A percentile compares a stretch with the other conserved stretches of the same genome.
phyloP scores from a whole-genome alignment of 2,888 invertebrate species.

The Pantelozetes paolii region DNA sequence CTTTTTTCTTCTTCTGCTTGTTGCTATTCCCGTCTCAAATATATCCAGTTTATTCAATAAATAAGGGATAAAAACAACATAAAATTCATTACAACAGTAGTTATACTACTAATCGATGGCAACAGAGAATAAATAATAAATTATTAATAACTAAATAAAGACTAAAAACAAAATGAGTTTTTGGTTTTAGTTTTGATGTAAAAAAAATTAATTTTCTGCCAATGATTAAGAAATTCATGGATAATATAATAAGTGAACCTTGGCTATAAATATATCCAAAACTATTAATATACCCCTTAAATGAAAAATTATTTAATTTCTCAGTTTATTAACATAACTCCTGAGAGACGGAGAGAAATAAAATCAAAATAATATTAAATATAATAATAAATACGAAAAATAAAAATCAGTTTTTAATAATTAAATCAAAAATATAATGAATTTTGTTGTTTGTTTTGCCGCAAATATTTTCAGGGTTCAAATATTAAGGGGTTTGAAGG shows the following conservation, averaged over 20 bases:
- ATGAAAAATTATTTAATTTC: not conserved
- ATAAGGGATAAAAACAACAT: not conserved
- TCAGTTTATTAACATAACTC: not conserved
- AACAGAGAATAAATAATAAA: not conserved
- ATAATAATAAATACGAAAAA: too few species aligned
- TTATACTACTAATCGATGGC: not conserved
- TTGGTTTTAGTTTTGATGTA: too few species aligned
- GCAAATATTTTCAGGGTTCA: too few species aligned
- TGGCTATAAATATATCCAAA: not conserved
- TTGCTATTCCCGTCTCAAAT: not conserved
- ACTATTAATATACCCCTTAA: not conserved
- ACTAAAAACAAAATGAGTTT: too few species aligned
- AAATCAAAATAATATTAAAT: not conserved
- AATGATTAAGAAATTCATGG: not conserved
- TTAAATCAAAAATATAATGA: not conserved
- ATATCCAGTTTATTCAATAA: slow-evolving; percentile 6
- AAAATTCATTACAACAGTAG: not conserved
- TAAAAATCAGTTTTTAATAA: too few species aligned
- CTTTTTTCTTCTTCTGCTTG: not conserved
- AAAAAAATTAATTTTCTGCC: not conserved
- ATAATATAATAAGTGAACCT: not conserved
- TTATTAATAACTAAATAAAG: not conserved
- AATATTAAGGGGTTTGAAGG: too few species aligned
- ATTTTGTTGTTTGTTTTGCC: too few species aligned
- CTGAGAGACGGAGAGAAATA: not conserved